Conservation (phyloP, 2,113 vertebrate genomes). For the Stegastes partitus region DNA sequence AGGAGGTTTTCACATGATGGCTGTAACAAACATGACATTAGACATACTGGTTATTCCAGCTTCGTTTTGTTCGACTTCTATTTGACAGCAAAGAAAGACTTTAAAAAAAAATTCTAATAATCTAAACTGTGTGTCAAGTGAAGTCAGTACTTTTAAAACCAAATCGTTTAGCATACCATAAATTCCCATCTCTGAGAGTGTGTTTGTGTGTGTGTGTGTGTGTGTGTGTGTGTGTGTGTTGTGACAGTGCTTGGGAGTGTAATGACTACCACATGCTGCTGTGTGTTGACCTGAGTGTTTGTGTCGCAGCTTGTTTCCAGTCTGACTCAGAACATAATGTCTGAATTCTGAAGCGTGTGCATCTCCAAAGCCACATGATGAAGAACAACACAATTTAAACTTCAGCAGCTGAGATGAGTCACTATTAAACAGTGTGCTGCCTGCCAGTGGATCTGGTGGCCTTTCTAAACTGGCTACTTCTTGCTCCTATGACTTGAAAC, state of each 20-base stretch:
- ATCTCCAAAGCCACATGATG: slow-evolving; percentile 38
- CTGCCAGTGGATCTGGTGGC: slow-evolving; percentile 1
- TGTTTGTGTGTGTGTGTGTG: neutral
- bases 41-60: no score
- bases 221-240: slow-evolving; percentile 1
- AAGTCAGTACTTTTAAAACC: neutral
- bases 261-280: slow-evolving; percentile 59
- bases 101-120: slow-evolving; percentile 3
- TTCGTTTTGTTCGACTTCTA: no score
- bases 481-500: neutral
- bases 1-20: no score
- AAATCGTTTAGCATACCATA: slow-evolving; percentile 11
- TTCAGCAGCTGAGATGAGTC: slow-evolving; percentile 16
- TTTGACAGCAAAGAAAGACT: neutral
- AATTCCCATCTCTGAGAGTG: slow-evolving; percentile 8
- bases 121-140: neutral
- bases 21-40: no score
- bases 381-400: slow-evolving; percentile 4
- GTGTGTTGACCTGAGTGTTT: slow-evolving; percentile 35
- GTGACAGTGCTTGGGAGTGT: slow-evolving; percentile 5
- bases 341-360: slow-evolving; percentile 7
- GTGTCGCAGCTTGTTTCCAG: slow-evolving; percentile 28
- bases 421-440: neutral
- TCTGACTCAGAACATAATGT: slow-evolving; percentile 33
- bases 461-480: neutral